A percentile compares a stretch with the other conserved stretches of the same genome.
phyloP scores from a whole-genome alignment of 2,113 vertebrate species.

The Opisthocomus hoazin region DNA sequence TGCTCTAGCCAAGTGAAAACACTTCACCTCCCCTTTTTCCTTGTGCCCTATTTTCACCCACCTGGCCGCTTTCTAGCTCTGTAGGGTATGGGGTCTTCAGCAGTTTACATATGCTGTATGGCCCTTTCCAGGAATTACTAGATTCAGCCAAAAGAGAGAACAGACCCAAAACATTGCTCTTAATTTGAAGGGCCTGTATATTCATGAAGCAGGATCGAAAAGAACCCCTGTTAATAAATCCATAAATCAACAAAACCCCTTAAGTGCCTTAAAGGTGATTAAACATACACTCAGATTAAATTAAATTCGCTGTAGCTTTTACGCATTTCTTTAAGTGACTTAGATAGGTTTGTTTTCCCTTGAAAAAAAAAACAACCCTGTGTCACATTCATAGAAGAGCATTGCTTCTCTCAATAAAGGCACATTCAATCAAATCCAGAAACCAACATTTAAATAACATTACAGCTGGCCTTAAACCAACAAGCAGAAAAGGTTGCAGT shows the following conservation, averaged over 20 bases:
- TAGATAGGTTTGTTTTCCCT: slow-evolving; percentile 15
- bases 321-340: neutral
- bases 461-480: slow-evolving; percentile 22
- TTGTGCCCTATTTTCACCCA: neutral
- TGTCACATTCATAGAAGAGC: neutral
- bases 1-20: neutral
- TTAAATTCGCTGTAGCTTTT: slow-evolving; percentile 31
- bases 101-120: neutral
- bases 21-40: neutral
- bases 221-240: slow-evolving; percentile 22
- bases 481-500: neutral
- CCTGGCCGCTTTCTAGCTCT: neutral
- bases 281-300: slow-evolving; percentile 34
- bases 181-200: neutral
- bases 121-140: neutral
- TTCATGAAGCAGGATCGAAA: neutral
- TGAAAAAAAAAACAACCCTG: neutral
- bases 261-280: slow-evolving; percentile 38
- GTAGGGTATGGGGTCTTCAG: neutral
- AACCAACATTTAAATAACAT: slow-evolving; percentile 23
- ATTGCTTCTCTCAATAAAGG: slow-evolving; percentile 23
- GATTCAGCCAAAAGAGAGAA: neutral
- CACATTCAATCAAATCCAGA: slow-evolving; percentile 41
- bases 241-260: slow-evolving; percentile 28
- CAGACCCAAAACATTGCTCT: neutral